Percentiles rank a stretch among this genome's conserved stretches.
These are phyloP conservation scores for Eupithecia tripunctaria DNA, from an alignment of 2,888 invertebrate genomes.

Conservation along the genomic window DNA sequence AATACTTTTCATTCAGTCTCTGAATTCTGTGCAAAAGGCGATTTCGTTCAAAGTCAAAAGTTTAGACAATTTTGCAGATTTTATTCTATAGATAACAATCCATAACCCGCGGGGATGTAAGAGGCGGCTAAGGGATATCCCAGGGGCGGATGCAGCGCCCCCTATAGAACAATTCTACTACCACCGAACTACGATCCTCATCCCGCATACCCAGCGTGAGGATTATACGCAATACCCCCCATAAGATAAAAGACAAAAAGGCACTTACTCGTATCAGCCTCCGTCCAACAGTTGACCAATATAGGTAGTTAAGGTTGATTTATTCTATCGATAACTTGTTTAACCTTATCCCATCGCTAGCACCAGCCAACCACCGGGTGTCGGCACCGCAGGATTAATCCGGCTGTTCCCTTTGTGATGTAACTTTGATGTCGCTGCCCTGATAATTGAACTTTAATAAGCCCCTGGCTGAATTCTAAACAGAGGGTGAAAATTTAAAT, in stretches of 20 bases:
- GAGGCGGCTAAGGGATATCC: too few species aligned
- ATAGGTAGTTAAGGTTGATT: too few species aligned
- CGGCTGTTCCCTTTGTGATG: slow-evolving; percentile 48
- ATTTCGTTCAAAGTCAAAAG: not conserved
- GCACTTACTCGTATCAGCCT: too few species aligned
- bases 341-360: slow-evolving; percentile 14
- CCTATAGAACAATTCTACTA: too few species aligned
- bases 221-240: too few species aligned
- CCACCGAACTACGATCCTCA: too few species aligned
- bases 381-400: slow-evolving; percentile 42
- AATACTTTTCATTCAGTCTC: too few species aligned
- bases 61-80: not conserved
- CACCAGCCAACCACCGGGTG: slow-evolving; percentile 40
- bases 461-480: slow-evolving; percentile 25
- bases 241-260: too few species aligned
- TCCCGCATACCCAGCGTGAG: too few species aligned
- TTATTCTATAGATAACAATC: slow-evolving; percentile 1
- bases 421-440: slow-evolving; percentile 38
- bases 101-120: too few species aligned
- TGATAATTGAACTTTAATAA: slow-evolving; percentile 39
- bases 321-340: not conserved
- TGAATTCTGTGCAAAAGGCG: not conserved
- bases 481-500: slow-evolving; percentile 17
- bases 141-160: too few species aligned
- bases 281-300: too few species aligned